Evolutionary conservation across 1,140 invertebrate species (phyloP).

Genomic region (Subanguina moxae): DNA sequence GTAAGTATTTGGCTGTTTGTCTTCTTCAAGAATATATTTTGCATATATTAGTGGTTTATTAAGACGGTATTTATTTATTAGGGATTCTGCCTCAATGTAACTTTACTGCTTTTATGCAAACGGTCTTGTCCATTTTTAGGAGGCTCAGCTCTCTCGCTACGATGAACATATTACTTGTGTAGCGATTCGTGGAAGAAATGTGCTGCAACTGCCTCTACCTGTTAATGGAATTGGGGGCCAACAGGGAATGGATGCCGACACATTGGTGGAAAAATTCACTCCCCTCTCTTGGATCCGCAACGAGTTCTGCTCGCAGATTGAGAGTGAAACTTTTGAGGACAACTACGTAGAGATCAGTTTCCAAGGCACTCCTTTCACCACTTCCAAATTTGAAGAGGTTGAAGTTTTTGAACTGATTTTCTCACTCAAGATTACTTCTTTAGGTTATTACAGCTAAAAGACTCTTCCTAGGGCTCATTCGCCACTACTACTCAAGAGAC

Average conservation of each 20-base stretch:
- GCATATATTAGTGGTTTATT: too few species aligned
- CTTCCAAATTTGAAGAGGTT: conserved; percentile 14
- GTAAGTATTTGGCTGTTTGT: background rate
- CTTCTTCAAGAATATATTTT: too few species aligned
- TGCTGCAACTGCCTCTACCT: background rate
- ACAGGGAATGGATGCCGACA: background rate
- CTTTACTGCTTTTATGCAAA: too few species aligned
- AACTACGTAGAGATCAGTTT: background rate
- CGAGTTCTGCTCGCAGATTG: background rate
- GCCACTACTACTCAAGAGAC: background rate
- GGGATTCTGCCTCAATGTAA: too few species aligned
- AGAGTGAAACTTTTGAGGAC: background rate
- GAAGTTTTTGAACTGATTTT: background rate
- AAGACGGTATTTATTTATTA: too few species aligned
- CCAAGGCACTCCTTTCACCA: conserved; percentile 11
- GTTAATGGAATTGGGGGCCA: background rate
- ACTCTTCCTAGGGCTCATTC: conserved; percentile 7
- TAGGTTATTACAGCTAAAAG: conserved; percentile 7
- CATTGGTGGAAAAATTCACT: background rate
- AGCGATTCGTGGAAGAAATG: background rate
- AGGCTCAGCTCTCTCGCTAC: conserved; percentile 1
- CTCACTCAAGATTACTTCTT: background rate
- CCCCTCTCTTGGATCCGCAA: background rate
- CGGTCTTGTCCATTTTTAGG: too few species aligned
- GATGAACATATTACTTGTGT: background rate